Evolutionary conservation across 2,113 vertebrate genomes (phyloP).

Genomic region (Galemys pyrenaicus): DNA sequence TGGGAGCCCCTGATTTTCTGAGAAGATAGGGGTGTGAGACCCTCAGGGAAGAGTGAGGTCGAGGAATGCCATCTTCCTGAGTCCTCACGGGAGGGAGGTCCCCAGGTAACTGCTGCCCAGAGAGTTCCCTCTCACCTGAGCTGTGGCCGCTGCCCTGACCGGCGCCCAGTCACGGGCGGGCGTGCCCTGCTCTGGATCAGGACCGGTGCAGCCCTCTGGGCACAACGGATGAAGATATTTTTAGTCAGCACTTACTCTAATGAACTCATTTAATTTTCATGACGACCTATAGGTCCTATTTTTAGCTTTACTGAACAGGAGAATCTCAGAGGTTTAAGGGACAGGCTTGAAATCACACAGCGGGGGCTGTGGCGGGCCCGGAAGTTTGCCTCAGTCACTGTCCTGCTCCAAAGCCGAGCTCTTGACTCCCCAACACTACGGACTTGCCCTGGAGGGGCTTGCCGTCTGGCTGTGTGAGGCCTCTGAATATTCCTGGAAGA

Average conservation of each 20-base stretch:
- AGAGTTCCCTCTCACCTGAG: no score
- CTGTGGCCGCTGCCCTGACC: not conserved
- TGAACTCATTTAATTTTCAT: slow-evolving; percentile 40
- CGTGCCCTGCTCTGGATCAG: not conserved
- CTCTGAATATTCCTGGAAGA: not conserved
- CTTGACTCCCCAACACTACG: rapidly evolving
- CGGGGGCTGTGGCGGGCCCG: not conserved
- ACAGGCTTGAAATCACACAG: not conserved
- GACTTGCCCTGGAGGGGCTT: not conserved
- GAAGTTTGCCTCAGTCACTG: not conserved
- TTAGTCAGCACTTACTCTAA: slow-evolving; percentile 12
- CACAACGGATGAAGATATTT: not conserved
- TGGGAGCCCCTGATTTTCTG: not conserved
- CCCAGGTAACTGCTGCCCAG: not conserved
- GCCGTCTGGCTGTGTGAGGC: not conserved
- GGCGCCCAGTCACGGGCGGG: not conserved
- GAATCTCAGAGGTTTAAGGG: not conserved
- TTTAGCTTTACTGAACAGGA: not conserved
- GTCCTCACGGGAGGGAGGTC: not conserved
- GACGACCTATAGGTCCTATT: slow-evolving; percentile 33
- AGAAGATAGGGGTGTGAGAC: not conserved
- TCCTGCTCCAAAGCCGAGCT: not conserved
- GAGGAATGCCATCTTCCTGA: not conserved
- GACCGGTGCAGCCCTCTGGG: not conserved
- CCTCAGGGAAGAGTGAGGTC: not conserved